phyloP scores from a whole-genome alignment of 2,888 invertebrate species.

The Nysson spinosus region DNA sequence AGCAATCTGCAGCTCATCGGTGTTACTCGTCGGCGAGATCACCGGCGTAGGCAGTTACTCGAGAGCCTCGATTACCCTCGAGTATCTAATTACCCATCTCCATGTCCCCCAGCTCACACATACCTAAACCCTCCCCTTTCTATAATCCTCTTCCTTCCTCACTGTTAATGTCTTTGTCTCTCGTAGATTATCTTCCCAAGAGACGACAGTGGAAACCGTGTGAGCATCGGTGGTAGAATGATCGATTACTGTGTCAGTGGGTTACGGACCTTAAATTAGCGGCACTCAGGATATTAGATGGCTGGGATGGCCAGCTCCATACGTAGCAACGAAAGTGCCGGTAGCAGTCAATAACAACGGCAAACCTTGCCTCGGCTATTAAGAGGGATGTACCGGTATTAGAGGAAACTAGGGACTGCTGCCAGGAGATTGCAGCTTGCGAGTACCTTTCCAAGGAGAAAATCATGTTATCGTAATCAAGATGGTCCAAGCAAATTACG shows the following conservation, averaged over 20 bases:
- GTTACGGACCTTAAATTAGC: slow-evolving; percentile 71
- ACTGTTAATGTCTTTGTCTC: slow-evolving; percentile 1
- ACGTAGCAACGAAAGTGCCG: slow-evolving; percentile 43
- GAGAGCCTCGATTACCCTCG: slow-evolving; percentile 60
- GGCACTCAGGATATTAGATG: slow-evolving; percentile 73
- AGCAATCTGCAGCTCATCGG: slow-evolving; percentile 39
- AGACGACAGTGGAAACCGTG: slow-evolving; percentile 11
- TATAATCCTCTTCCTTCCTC: background rate
- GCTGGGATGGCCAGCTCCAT: slow-evolving; percentile 46
- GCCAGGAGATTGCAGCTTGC: slow-evolving; percentile 46
- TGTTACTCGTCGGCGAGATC: slow-evolving; percentile 39
- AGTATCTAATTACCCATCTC: slow-evolving; percentile 62
- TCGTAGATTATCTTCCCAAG: slow-evolving; percentile 14
- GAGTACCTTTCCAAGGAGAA: slow-evolving; percentile 42
- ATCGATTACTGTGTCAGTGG: slow-evolving; percentile 68
- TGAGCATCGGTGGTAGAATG: slow-evolving; percentile 47
- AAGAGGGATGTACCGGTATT: slow-evolving; percentile 51
- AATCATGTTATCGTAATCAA: slow-evolving; percentile 40
- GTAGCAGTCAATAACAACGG: slow-evolving; percentile 59
- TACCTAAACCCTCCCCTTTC: slow-evolving; percentile 30
- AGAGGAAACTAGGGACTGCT: slow-evolving; percentile 40
- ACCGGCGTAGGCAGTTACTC: slow-evolving; percentile 45
- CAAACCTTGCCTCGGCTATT: slow-evolving; percentile 43
- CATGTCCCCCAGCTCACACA: slow-evolving; percentile 31
- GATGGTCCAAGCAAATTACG: slow-evolving; percentile 29